phyloP scores from a whole-genome alignment of 2,113 vertebrate genomes.

The Hymenochirus boettgeri region DNA sequence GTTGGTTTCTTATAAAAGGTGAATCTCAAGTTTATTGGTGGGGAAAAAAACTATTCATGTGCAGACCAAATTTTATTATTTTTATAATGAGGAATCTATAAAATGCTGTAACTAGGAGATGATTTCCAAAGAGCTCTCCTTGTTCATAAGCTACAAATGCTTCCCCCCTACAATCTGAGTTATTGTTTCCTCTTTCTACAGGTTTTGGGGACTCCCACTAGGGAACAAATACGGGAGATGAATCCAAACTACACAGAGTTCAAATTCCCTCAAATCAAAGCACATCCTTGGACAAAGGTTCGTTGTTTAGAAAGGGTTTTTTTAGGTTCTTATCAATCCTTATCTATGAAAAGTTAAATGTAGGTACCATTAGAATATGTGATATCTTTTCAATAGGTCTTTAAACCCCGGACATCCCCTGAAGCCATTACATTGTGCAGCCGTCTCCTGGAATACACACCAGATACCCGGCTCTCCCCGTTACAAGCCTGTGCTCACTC shows the following conservation, averaged over 20 bases:
- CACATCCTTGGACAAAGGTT: conserved; percentile 93
- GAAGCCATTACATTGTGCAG: conserved; percentile 88
- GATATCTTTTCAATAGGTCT: conserved; percentile 74
- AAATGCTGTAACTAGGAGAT: no score
- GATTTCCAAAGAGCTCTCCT: no score
- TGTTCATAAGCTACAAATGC: no score
- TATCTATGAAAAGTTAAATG: no score
- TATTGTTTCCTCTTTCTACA: conserved; percentile 39
- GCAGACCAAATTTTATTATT: no score
- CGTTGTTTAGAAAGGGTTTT: neutral
- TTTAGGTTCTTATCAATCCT: no score
- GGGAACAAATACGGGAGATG: conserved; percentile 93
- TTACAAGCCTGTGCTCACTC: conserved; percentile 84
- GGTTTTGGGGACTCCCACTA: conserved; percentile 88
- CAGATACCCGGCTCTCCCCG: conserved; percentile 81
- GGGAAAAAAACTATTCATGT: no score
- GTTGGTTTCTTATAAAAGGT: no score
- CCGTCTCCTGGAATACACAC: conserved; percentile 87
- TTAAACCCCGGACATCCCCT: conserved; percentile 82
- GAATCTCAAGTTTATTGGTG: no score
- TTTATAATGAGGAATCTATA: no score
- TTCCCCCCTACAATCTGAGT: no score
- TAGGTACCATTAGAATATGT: no score
- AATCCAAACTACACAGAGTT: conserved; percentile 95
- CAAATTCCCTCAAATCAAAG: conserved; percentile 94